These are phyloP conservation scores for Acleris holmiana DNA, from an alignment of 2,888 invertebrate species.

Conservation along the genomic window DNA sequence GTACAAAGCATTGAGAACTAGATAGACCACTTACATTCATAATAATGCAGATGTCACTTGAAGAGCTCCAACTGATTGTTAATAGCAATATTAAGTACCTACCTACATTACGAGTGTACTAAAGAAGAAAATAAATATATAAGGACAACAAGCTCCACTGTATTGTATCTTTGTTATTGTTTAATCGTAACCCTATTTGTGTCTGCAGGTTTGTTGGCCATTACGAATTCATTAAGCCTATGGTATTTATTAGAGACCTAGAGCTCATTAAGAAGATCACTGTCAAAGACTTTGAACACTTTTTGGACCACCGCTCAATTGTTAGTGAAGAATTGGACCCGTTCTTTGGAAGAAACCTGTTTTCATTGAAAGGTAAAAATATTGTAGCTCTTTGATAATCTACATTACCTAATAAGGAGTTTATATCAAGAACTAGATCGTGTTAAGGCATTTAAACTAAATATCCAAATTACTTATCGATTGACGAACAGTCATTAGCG, in stretches of 20 bases:
- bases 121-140: no score
- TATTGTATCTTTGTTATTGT: neutral
- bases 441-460: neutral
- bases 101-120: no score
- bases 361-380: conserved; percentile 35
- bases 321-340: conserved; percentile 48
- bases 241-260: conserved; percentile 64
- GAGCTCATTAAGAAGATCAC: conserved; percentile 72
- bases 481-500: no score
- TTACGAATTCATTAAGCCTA: conserved; percentile 62
- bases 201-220: conserved; percentile 56
- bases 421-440: no score
- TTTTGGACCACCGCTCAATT: conserved; percentile 65
- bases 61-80: no score
- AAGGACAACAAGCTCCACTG: no score
- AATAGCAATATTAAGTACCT: no score
- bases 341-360: conserved; percentile 38
- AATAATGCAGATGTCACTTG: no score
- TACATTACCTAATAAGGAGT: no score
- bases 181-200: neutral
- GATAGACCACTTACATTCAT: no score
- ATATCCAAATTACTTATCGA: no score
- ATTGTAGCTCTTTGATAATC: neutral
- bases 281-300: conserved; percentile 78
- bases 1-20: no score